Base-by-base conservation (phyloP, 2,113 vertebrate species). In the Colius striatus region DNA sequence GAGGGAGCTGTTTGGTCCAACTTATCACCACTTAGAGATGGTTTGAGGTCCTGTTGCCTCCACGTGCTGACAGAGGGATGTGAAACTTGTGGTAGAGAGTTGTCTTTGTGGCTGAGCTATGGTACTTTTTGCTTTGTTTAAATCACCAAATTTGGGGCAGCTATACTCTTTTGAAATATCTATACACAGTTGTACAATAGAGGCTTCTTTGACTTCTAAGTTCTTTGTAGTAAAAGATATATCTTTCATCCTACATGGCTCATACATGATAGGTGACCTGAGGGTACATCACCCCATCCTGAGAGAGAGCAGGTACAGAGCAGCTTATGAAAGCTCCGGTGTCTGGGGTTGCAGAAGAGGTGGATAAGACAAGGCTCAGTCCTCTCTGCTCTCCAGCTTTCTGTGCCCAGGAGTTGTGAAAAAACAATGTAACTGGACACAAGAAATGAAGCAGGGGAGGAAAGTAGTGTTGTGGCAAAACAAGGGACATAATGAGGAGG, bases 71-170 rank as follows among this genome's bases (percentile, higher is more conserved):
- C 34, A 65, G 48, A 85, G 55, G 79, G 94, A 93, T 94, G 72
- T 86, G 92, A 94, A 92, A 96, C 90, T 66, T 92, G 79, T n/a
- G 76, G 90, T 66, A 74, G 53, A 73, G 63, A 66, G 22, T 55
- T 86, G 32, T 43, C 75, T 86, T 71, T 86, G 75, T 85, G 87
- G 75, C 63, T 70, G 82, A 79, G 71, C 61, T 30, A 2, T 60
- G 63, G 65, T 81, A 18, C 51, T 48, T 84, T 89, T 74, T 65
- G 65, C 72, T 90, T 86, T 53, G 50, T 83, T 90, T 86, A 57
- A 94, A 88, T 55, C 2, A 1, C 63, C 67, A 78, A 66, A 90
- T 96, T 96, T 96, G 87, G 75, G 71, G 36, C 81, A 73, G 62
- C 36, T 68, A 4, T 3, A 8, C 41, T 80, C 45, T 41, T 66